Evolutionary conservation across 2,888 invertebrate species (phyloP), one percentile per base, ranked within the genome.

Genomic region (Vanessa cardui): DNA sequence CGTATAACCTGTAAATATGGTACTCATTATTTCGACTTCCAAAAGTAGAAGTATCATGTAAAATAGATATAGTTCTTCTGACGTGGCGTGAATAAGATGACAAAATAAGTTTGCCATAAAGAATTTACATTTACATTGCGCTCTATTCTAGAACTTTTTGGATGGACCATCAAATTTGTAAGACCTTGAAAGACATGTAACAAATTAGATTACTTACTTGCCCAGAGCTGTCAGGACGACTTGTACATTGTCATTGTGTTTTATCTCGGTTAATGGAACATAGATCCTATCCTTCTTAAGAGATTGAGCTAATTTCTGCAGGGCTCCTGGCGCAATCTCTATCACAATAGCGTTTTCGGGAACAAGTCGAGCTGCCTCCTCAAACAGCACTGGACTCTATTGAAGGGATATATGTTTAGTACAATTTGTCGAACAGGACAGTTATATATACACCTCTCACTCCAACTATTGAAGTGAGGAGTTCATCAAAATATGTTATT

Each of bases 291-390:
- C 94, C 62, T 95, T n/a, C n/a, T n/a, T 92, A 50, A 98, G 87
- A 0, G 97, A 96, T 52, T 97, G 93, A 72, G 96, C 95, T 9
- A 98, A 97, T 0, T 98, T 96, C 82, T 98, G 98, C 44, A 98
- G 94, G 0, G 97, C 96, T 77, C 98, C 98, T 0, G 98, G 98
- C 0, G 98, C 98, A 65, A 98, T 95, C 87, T 98, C 98, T 72
- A 98, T 95, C 7, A 96, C 94, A 66, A 98, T 94, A 0, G 98
- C 97, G 81, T 97, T 95, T 60, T 94, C 93, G 1, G 97, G 98
- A 74, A 98, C 95, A 77, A 96, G 94, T 97, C 12, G 39, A 39
- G 39, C 39, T 12, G 39, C 12, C 39, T 39, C 39, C 39, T 39
- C 39, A 12, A 39, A 97, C 21, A 96, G 88, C 0, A 96, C 96